phyloP scores from a whole-genome alignment of 1,140 invertebrate genomes.

The Papilio glaucus region DNA sequence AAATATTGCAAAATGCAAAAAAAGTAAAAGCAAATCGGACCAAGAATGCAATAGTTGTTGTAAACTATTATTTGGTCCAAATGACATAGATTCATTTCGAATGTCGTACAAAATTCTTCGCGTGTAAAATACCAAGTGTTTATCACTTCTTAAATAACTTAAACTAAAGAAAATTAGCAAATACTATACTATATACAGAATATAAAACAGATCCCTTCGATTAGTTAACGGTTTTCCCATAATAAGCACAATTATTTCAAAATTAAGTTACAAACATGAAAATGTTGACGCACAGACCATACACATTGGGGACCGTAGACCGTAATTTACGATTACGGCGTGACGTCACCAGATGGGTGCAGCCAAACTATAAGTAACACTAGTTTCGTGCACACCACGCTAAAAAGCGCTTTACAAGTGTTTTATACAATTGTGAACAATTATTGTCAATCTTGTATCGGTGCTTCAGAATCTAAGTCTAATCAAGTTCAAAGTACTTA shows the following conservation, averaged over 20 bases:
- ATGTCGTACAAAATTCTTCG: conserved; percentile 21
- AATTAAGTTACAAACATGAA: conserved; percentile 29
- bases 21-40: no score
- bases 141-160: conserved; percentile 38
- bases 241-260: conserved; percentile 30
- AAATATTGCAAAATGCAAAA: no score
- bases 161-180: conserved; percentile 34
- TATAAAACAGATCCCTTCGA: conserved; percentile 37
- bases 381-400: no score
- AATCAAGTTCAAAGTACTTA: no score
- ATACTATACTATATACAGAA: conserved; percentile 31
- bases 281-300: background rate
- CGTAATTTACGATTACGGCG: background rate
- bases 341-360: background rate
- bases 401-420: no score
- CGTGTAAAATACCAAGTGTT: conserved; percentile 15
- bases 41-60: conserved; percentile 2
- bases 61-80: conserved; percentile 23
- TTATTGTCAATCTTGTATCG: no score
- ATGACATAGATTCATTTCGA: conserved; percentile 22
- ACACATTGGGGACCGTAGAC: background rate
- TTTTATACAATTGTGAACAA: no score
- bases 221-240: conserved; percentile 32
- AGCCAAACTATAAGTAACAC: no score
- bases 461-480: no score